Base-by-base conservation (phyloP, 2,888 invertebrate species). In the Punctoribates punctum region DNA sequence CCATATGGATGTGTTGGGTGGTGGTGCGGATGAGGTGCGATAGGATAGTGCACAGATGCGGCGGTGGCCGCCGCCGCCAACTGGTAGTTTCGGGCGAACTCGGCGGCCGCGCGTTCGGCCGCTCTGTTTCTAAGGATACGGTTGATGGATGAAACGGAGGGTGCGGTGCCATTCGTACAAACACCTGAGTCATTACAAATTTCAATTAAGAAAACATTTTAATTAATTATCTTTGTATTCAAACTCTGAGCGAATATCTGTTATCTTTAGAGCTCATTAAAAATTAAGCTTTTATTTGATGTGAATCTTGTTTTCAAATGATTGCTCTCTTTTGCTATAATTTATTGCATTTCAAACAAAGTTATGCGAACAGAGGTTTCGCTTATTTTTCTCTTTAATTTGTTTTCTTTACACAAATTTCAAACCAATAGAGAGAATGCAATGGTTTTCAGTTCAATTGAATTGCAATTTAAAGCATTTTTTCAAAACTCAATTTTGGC, bases 121-220 rank as follows among this genome's bases (percentile, higher is more conserved):
- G 97, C 97, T 15, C 97, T 88, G 84, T 97, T 97, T 79, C 98
- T 87, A 75, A 98, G 87, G 82, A 98, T 98, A 81, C 98, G 89
- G 85, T 96, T 97, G 84, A 97, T 97, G 80, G 96, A 96, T 82
- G 95, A 95, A 3, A 97, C 96, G 73, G 95, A 96, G 0, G 98
- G 98, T 0, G 97, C 95, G 25, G 95, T 95, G 73, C 91, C 92
- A 83, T 94, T 94, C 57, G 93, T 94, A 85, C 97, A 98, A 9
- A 97, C 94, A 80, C 93, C 95, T 96, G 88, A 46, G 84, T 15
- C 11, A 34, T 65, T 29, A 34, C 13, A 29, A 34, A n/a, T n/a
- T 65, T 65, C 17, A 34, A 54, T 54, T 60, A 25, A 25, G 25
- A 27, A 25, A 20, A 60, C 60, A 60, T 60, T 27, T 60, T 27